These are phyloP conservation scores for Neoascia interrupta DNA, from an alignment of 2,888 invertebrate species.

Conservation along the genomic window DNA sequence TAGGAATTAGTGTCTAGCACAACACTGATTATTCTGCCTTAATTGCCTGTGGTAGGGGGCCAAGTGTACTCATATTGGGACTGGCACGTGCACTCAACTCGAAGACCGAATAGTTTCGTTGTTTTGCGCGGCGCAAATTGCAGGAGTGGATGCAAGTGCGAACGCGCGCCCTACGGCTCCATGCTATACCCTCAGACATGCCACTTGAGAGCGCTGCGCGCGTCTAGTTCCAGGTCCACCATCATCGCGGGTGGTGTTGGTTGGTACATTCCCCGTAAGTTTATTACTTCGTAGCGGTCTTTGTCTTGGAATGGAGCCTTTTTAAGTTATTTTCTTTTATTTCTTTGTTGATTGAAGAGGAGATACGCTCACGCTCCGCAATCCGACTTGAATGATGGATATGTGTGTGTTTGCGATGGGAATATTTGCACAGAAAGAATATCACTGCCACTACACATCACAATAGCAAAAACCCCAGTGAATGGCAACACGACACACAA, in stretches of 20 bases:
- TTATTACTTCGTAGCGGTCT: slow-evolving; percentile 40
- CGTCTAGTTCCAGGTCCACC: slow-evolving; percentile 25
- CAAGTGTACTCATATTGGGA: not conserved
- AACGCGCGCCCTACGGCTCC: slow-evolving; percentile 34
- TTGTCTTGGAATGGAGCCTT: slow-evolving; percentile 41
- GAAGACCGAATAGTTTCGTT: slow-evolving; percentile 15
- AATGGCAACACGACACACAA: not conserved
- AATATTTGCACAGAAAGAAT: not conserved
- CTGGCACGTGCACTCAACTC: slow-evolving; percentile 43
- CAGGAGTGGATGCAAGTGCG: slow-evolving; percentile 36
- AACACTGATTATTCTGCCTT: slow-evolving; percentile 29
- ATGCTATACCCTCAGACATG: slow-evolving; percentile 50
- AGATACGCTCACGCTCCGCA: slow-evolving; percentile 40
- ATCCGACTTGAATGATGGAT: slow-evolving; percentile 36
- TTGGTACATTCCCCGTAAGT: not conserved
- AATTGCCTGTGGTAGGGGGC: slow-evolving; percentile 11
- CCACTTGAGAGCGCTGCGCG: slow-evolving; percentile 43
- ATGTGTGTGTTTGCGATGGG: slow-evolving; percentile 4
- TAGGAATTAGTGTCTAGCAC: slow-evolving; percentile 52
- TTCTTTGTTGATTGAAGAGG: slow-evolving; percentile 28
- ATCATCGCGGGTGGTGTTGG: no score
- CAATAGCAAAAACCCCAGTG: not conserved
- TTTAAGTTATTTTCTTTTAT: slow-evolving; percentile 1
- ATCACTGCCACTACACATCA: slow-evolving; percentile 16
- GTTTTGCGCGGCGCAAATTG: not conserved